A percentile compares a stretch with the other conserved stretches of the same genome.
Conservation (phyloP, 2,888 invertebrate genomes). For the Lasioglossum marginatum region DNA sequence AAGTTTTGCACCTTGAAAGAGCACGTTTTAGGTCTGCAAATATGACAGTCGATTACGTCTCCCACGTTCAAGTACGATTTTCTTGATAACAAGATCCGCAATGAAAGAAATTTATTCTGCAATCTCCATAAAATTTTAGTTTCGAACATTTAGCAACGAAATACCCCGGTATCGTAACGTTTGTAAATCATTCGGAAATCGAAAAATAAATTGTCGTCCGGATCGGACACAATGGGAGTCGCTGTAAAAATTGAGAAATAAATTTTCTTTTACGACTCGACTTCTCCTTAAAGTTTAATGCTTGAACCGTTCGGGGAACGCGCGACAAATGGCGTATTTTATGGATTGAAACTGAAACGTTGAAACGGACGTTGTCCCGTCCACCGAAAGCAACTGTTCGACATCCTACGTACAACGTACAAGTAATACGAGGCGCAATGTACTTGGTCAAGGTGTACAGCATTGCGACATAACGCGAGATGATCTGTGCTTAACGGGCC, state of each 20-base stretch:
- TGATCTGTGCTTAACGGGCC: slow-evolving; percentile 9
- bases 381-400: neutral
- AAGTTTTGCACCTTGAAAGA: neutral
- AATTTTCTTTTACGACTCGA: neutral
- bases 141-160: neutral
- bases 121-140: neutral
- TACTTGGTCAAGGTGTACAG: slow-evolving; percentile 3
- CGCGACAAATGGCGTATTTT: neutral
- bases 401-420: neutral
- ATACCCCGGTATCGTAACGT: neutral
- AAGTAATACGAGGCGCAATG: neutral
- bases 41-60: neutral
- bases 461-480: neutral
- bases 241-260: neutral
- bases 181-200: neutral
- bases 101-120: neutral
- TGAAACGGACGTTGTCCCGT: neutral
- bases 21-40: neutral
- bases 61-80: neutral
- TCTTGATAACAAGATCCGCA: neutral
- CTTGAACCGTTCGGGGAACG: neutral
- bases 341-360: neutral
- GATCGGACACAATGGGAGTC: neutral
- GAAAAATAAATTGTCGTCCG: neutral
- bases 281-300: neutral